Base-by-base conservation (phyloP, 1,140 invertebrate genomes). In the Drosophila micromelanica region DNA sequence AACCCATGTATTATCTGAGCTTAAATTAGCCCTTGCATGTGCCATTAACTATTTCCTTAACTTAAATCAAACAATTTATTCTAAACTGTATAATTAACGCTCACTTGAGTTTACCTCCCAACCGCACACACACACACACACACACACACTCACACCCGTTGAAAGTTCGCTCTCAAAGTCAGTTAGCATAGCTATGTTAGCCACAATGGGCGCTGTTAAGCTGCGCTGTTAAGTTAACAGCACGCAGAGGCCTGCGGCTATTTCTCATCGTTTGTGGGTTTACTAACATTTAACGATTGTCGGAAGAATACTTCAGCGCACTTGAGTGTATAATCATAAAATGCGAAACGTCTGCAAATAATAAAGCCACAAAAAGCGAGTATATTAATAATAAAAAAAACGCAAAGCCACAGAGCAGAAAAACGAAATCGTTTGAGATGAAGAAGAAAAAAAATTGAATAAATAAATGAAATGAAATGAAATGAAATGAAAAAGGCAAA, bases 251-350 rank as follows among this genome's bases (percentile, higher is more conserved):
- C 78, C 54, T n/a, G 32, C 11, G 82, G 82, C 73, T 12, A n/a
- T 78, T 75, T 72, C 74, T 54, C 78, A 54, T 40, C 60, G 48
- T 38, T 60, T 61, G 55, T 60, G 46, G 62, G 55, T 37, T 73
- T 73, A 60, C 59, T 40, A 40, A 59, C 23, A 65, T 70, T 86
- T 78, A 78, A 82, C 65, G 78, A 81, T 78, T 81, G 86, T 80
- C 79, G 84, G 79, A 89, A 86, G 84, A 89, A 89, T 67, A 87
- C 84, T 87, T 79, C 52, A 84, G 76, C 60, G 61, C 69, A 79
- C 82, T 87, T 80, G 73, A 84, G 76, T 77, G 76, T 79, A 79
- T 75, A 77, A 79, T 82, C 76, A 75, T 87, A 82, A 87, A 79
- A 70, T 56, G 76, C 68, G 68, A 84, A 87, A 82, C 73, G 75